Conservation (phyloP, 2,888 invertebrate species). For the Meganola albula region DNA sequence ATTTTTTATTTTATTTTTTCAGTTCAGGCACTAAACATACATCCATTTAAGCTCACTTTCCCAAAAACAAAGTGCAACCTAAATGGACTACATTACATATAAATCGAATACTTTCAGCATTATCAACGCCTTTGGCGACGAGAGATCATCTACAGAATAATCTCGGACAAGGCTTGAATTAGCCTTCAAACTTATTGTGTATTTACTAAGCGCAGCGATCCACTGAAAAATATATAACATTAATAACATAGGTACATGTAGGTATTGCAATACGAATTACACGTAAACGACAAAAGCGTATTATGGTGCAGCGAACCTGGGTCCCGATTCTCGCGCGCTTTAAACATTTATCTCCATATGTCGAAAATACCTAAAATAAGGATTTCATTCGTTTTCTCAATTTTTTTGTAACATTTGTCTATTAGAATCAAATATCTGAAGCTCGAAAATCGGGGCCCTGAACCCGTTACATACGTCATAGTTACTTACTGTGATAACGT, state of each 20-base stretch:
- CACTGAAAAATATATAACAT: conserved; percentile 30
- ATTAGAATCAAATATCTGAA: too few relatives aligned
- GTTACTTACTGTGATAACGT: too few relatives aligned
- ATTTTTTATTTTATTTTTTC: conserved; percentile 51
- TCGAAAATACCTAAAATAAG: too few relatives aligned
- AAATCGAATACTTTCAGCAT: conserved; percentile 44
- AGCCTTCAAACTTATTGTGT: conserved; percentile 36
- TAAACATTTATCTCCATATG: too few relatives aligned
- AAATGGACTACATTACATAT: conserved; percentile 31
- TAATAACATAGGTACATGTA: too few relatives aligned
- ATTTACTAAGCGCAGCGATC: conserved; percentile 35
- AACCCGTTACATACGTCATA: too few relatives aligned
- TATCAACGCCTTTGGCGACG: conserved; percentile 54
- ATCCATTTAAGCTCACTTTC: conserved; percentile 58
- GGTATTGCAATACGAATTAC: conserved; percentile 41
- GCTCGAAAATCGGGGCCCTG: too few relatives aligned
- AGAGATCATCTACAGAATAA: conserved; percentile 57
- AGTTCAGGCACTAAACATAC: conserved; percentile 65
- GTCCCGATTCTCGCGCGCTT: too few relatives aligned
- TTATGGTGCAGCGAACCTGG: too few relatives aligned
- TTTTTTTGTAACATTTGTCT: too few relatives aligned
- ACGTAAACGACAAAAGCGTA: conserved; percentile 28
- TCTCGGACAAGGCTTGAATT: conserved; percentile 54
- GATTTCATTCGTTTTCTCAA: too few relatives aligned
- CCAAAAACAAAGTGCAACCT: conserved; percentile 29